Evolutionary conservation across 2,797 vertebrate species (phyloP), one percentile per base, ranked within the genome.

Genomic region (Petrocephalus sullivani): DNA sequence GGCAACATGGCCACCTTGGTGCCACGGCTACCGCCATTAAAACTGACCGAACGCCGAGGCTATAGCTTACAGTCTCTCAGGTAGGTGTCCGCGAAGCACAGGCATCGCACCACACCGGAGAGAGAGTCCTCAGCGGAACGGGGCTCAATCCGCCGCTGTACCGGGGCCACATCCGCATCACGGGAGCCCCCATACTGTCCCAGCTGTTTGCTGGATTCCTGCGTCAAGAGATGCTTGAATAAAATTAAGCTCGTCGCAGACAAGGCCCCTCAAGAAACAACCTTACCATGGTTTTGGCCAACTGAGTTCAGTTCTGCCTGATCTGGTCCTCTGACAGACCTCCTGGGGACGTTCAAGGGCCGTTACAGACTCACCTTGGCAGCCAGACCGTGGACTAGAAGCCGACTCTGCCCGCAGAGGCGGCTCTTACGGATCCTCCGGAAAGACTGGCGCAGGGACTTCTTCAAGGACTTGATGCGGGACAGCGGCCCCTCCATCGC

Each of bases 401-500:
- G 87, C 85, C 96, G 92, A 92, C 96, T 96, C 92, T 96, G 96
- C 90, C 96, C 95, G 0, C 96, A 96, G 6, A 96, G 96, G 0
- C 96, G 91, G 94, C 96, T 96, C 91, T 96, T 96, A 60, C 96
- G 95, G 91, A 96, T 96, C 71, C 96, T 93, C 21, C 96, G 93
- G 92, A 96, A 96, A 56, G 96, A 96, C 90, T 96, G 96, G 0
- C 96, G 94, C 89, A 96, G 92, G 0, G 96, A 96, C 88, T 96
- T 96, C 93, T 96, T 96, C 86, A 96, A 92, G 19, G 96, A 96
- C 88, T 96, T 96, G n/a, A 96, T 96, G 0, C 96, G 93, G 19
- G 96, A 96, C 37, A 96, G 90, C 0, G 96, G 96, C 0, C 96
- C 96, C 88, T 96, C 96, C 96, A 96, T 96, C 61, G 96, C 96